Evolutionary conservation across 2,113 vertebrate genomes (phyloP).

Genomic region (Platysternon megacephalum): DNA sequence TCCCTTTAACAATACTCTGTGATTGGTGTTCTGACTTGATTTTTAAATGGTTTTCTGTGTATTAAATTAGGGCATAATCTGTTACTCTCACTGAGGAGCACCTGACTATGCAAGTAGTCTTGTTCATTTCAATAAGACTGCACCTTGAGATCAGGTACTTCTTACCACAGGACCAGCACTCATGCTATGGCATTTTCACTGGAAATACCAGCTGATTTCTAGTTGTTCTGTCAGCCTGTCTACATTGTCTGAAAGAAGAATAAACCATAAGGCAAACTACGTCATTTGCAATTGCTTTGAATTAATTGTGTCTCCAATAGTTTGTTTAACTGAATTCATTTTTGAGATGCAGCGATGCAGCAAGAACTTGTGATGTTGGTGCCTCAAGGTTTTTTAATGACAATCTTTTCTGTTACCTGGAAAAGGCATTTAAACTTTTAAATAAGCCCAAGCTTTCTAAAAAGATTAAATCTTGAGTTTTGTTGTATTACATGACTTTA

Average conservation of each 20-base stretch:
- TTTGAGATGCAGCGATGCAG: rapidly evolving
- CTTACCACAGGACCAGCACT: not conserved
- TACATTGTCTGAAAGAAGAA: not conserved
- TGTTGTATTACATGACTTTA: not conserved
- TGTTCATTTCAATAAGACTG: not conserved
- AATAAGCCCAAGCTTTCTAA: not conserved
- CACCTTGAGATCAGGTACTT: not conserved
- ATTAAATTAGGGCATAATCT: not conserved
- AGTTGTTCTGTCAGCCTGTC: not conserved
- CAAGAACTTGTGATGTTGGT: not conserved
- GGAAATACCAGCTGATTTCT: not conserved
- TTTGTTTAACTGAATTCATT: not conserved
- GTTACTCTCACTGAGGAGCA: not conserved
- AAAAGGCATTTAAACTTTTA: not conserved
- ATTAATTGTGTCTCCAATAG: not conserved
- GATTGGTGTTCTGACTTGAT: not conserved
- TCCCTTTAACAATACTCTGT: not conserved
- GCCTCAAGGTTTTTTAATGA: not conserved
- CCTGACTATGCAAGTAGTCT: not conserved
- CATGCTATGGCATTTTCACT: not conserved
- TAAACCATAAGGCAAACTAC: not conserved
- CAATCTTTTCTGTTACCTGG: not conserved
- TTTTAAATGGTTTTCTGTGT: not conserved
- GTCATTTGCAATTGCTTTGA: not conserved
- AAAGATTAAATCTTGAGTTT: not conserved